Evolutionary conservation across 23 tunicate species (phyloP), one percentile per base, ranked within the genome.

Genomic region (Styela clava): DNA sequence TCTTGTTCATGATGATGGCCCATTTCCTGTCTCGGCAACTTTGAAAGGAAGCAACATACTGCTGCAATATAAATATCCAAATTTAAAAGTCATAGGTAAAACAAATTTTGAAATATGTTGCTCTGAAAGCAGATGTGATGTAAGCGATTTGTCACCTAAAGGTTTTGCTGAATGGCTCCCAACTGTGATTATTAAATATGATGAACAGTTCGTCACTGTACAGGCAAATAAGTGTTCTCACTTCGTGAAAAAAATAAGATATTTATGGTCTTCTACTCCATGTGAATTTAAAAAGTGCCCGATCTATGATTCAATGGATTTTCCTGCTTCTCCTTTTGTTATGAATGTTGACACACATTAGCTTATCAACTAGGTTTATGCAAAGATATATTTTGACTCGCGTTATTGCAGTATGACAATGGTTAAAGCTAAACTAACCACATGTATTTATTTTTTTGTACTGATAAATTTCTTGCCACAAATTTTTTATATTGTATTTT

Each of bases 271-370:
- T 2, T 70, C 82, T 23, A 81, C 83, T 26, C 95, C 95, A n/a
- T 89, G 95, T 64, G 65, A 67, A 27, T 89, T 89, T 62, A 89
- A 89, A 65, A 52, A 81, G 35, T 89, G 95, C 71, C 85, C 71
- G 23, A 78, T 88, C n/a, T 83, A 88, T 52, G 74, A 78, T 68
- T 51, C 33, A 21, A 52, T 16, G 7, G 87, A 79, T 12, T 34
- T 83, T 16, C 93, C 93, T n/a, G 93, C 83, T 0, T 84, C 93
- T 2, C 93, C 93, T 1, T 88, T 83, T 63, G 63, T 76, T 7
- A 52, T 76, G 24, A 56, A 44, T 44, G 64, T 76, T 44, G 56
- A 44, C 56, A 44, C 12, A 7, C 56, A 5, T 44, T 44, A n/a
- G n/a, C n/a, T n/a, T n/a, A n/a, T n/a, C n/a, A n/a, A n/a, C n/a